Evolutionary conservation across 2,113 vertebrate species (phyloP).

Genomic region (Apteryx mantelli): DNA sequence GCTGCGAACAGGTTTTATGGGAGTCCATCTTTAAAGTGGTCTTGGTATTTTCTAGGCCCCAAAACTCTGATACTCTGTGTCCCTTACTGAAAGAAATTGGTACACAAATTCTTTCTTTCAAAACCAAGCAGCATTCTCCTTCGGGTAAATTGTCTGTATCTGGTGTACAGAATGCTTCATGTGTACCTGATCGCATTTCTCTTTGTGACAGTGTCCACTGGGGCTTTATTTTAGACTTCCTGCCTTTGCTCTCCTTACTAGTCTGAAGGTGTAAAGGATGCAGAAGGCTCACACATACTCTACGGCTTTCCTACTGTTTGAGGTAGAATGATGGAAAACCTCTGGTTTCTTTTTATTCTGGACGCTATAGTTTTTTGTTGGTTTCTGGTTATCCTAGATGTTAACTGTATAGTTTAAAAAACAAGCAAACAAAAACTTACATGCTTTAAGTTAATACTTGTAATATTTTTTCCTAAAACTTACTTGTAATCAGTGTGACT

Average conservation of each 20-base stretch:
- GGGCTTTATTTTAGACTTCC: not conserved
- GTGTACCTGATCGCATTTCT: not conserved
- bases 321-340: not conserved
- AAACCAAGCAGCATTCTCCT: not conserved
- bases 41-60: not conserved
- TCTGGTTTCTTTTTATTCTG: not conserved
- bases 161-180: not conserved
- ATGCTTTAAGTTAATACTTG: not conserved
- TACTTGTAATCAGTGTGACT: not conserved
- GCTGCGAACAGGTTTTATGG: not conserved
- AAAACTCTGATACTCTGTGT: not conserved
- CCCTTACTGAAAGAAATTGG: not conserved
- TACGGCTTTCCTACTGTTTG: not conserved
- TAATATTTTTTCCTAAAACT: not conserved
- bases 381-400: not conserved
- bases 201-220: not conserved
- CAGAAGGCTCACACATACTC: fast-evolving
- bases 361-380: not conserved
- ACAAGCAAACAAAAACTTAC: no score
- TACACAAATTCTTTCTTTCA: not conserved
- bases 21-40: not conserved
- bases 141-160: not conserved
- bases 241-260: not conserved
- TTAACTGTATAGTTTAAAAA: not conserved
- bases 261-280: not conserved